These are phyloP conservation scores for Callorhinus ursinus DNA, from an alignment of 2,113 vertebrate genomes.

Conservation along the genomic window DNA sequence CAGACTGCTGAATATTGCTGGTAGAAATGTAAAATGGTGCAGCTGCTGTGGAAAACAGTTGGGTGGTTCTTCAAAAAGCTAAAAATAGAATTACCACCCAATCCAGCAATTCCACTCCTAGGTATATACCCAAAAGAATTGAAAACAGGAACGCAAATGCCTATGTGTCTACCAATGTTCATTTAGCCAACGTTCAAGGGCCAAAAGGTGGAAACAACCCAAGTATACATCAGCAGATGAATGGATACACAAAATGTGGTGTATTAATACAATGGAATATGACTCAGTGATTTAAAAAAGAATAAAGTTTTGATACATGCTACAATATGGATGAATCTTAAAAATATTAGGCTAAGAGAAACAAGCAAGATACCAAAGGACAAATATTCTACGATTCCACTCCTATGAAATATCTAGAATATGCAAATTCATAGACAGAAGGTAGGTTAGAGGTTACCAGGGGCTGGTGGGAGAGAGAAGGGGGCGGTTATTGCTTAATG, in stretches of 20 bases:
- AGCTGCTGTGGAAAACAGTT: background rate
- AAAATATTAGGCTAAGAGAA: background rate
- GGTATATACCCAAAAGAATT: background rate
- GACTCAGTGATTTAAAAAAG: background rate
- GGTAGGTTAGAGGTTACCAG: background rate
- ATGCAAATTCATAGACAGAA: background rate
- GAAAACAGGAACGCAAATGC: background rate
- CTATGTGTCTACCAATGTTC: background rate
- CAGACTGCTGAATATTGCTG: background rate
- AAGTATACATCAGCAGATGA: background rate
- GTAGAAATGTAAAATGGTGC: background rate
- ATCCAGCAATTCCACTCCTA: background rate
- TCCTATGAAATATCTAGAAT: background rate
- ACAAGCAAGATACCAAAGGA: background rate
- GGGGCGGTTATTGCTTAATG: background rate
- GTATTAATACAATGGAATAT: background rate
- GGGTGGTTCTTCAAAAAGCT: background rate
- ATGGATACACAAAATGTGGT: background rate
- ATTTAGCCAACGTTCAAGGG: background rate
- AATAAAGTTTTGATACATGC: background rate
- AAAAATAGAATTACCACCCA: background rate
- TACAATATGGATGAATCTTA: background rate
- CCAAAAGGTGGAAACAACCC: background rate
- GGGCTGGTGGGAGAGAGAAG: background rate
- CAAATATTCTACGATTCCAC: background rate